A percentile compares a stretch with the other conserved stretches of the same genome.
These are phyloP conservation scores for Raja brachyura DNA, from an alignment of 2,113 vertebrate species.

Conservation along the genomic window DNA sequence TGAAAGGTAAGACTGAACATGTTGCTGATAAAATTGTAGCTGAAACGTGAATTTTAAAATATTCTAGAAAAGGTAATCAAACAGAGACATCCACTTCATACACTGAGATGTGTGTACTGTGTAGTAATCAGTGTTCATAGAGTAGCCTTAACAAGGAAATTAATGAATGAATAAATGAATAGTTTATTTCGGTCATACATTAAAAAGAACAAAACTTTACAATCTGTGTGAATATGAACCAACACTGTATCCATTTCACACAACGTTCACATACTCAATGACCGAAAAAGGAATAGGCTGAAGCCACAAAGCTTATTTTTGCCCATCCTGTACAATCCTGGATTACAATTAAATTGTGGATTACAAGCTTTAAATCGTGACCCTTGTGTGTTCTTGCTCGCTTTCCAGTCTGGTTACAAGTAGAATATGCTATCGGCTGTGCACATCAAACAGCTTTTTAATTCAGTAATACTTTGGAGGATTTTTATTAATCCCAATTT, in stretches of 20 bases:
- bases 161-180: too few relatives aligned
- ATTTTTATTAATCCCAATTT: slow-evolving; percentile 30
- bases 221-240: too few relatives aligned
- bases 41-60: background rate
- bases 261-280: too few relatives aligned
- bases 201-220: too few relatives aligned
- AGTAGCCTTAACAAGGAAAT: background rate
- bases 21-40: background rate
- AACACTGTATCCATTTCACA: too few relatives aligned
- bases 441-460: slow-evolving; percentile 12
- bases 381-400: background rate
- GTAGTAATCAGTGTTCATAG: background rate
- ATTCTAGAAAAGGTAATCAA: background rate
- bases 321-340: too few relatives aligned
- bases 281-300: too few relatives aligned
- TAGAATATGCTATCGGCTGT: slow-evolving; percentile 1
- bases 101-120: background rate
- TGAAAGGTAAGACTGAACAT: background rate
- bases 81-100: background rate
- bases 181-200: too few relatives aligned
- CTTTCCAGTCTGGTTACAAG: slow-evolving; percentile 20
- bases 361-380: slow-evolving; percentile 24
- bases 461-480: slow-evolving; percentile 35
- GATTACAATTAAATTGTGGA: too few relatives aligned
- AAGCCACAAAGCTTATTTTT: too few relatives aligned